Conservation (phyloP, 2,888 invertebrate genomes). For the Nomada ruficornis region DNA sequence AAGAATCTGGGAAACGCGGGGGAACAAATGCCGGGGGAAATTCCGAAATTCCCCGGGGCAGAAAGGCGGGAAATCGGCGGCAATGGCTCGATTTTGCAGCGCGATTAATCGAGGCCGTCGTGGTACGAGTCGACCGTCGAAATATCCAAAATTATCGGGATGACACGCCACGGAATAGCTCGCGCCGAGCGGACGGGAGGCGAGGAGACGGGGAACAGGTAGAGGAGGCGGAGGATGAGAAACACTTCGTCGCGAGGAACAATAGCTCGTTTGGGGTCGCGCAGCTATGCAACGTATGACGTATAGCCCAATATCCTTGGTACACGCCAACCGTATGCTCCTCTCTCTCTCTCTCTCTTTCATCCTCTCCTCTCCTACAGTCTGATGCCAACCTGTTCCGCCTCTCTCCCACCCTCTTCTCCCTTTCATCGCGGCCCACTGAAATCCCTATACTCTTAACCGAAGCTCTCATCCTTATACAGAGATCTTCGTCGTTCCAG, state of each 20-base stretch:
- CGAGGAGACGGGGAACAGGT: constrained; percentile 1
- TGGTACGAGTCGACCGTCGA: constrained; percentile 42
- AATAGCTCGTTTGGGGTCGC: constrained; percentile 75
- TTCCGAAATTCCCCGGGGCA: neutral
- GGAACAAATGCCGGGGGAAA: neutral
- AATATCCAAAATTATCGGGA: constrained; percentile 70
- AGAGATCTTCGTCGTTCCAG: constrained; percentile 36
- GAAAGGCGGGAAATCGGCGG: constrained; percentile 3
- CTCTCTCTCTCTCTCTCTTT: constrained; percentile 26
- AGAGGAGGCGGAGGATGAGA: constrained; percentile 37
- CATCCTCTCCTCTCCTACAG: neutral
- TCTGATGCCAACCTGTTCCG: neutral
- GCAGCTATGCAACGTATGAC: constrained; percentile 73
- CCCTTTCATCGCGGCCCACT: constrained; percentile 39
- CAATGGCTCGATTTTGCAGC: constrained; percentile 11
- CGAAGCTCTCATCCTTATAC: constrained; percentile 32
- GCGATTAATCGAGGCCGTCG: constrained; percentile 57
- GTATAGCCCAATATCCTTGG: constrained; percentile 75
- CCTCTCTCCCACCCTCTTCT: neutral
- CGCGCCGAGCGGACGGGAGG: constrained; percentile 11
- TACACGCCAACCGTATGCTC: constrained; percentile 65
- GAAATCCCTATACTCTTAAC: constrained; percentile 26
- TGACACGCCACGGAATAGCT: constrained; percentile 67
- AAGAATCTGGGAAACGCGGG: neutral
- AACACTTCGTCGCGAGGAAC: constrained; percentile 72